Base-by-base conservation (phyloP, 2,113 vertebrate species). In the Lagopus leucura region DNA sequence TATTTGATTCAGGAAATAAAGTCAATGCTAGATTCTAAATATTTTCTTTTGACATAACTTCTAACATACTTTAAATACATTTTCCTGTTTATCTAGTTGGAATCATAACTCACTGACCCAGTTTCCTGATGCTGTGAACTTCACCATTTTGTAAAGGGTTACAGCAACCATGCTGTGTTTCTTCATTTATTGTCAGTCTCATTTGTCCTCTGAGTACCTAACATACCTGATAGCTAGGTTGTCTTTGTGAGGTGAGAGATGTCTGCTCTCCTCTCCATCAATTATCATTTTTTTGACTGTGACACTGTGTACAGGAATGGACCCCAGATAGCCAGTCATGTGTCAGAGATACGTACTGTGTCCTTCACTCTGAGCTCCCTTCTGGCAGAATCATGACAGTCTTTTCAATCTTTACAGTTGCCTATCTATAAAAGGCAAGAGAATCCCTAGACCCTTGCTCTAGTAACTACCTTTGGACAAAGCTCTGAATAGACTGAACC, bases 261-360 rank as follows among this genome's bases (percentile, higher is more conserved):
- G 1, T 1, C 36, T 32, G 36, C 11, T 78, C 78, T 82, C 19
- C 5, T 0, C 1, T 73, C 24, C 9, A 38, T 10, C 38, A 40
- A 21, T 13, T 8, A 42, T 61, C 42, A 36, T 60, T 27, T 52
- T 43, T 89, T 40, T 58, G 32, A 27, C 20, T 70, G 30, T 58
- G 57, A 10, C 42, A 76, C 10, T 28, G 21, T 55, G 25, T 57
- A 24, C 28, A 81, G 20, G 2, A 75, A 43, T 11, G 36, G 32
- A 9, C 24, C 2, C 36, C 15, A 45, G 20, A 70, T 45, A 52
- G 20, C 32, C 28, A 24, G 19, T 58, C 17, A 34, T 16, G 15
- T 61, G 32, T 60, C 86, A 76, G 48, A 81, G 69, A 30, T 52
- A 30, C 28, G 13, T 63, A 4, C 8, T 18, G 13, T 13, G 5